Base-by-base conservation (phyloP, 2,113 vertebrate genomes). In the Stigmatopora nigra region DNA sequence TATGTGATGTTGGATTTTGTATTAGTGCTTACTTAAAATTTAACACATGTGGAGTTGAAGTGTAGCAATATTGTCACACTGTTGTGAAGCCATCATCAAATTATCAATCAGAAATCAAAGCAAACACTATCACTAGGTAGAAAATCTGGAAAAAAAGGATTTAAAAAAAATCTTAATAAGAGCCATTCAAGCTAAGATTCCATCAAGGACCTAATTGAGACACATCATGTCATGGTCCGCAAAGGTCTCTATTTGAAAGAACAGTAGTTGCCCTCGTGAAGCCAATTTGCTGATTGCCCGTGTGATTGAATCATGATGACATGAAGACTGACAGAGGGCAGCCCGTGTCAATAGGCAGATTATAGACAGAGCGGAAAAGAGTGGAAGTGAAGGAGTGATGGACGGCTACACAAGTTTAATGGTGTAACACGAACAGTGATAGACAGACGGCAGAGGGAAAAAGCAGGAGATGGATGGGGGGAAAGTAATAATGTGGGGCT, bases 341-440 rank as follows among this genome's bases (percentile, higher is more conserved):
- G 71, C 57, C 31, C 65, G 46, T 62, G 73, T 75, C 71, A 73
- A 75, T 67, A 49, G 58, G 67, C 65, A 67, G 64, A 82, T 71
- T 72, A 71, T 45, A 58, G 20, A 47, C 55, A 59, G 38, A 49
- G 68, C 63, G 49, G 48, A 71, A 31, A 71, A 76, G 55, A 75
- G 69, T 56, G 65, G 63, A 70, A 64, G 10, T 31, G 17, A 74
- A 75, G 65, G 63, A 69, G 44, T 68, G 80, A 83, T 74, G 61
- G 71, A 81, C 70, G 64, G 71, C 49, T 62, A 61, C 46, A 9
- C 14, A 49, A 74, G 61, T 79, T 53, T 67, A 72, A 78, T 60
- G 66, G 65, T 71, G 75, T 76, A 56, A 68, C 69, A 17, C 66
- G 70, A 68, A 79, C 71, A 63, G 25, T 78, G 80, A 83, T 77